Evolutionary conservation across 2,888 invertebrate genomes (phyloP), one percentile per base, ranked within the genome.

Genomic region (Pyrochroa serraticornis): DNA sequence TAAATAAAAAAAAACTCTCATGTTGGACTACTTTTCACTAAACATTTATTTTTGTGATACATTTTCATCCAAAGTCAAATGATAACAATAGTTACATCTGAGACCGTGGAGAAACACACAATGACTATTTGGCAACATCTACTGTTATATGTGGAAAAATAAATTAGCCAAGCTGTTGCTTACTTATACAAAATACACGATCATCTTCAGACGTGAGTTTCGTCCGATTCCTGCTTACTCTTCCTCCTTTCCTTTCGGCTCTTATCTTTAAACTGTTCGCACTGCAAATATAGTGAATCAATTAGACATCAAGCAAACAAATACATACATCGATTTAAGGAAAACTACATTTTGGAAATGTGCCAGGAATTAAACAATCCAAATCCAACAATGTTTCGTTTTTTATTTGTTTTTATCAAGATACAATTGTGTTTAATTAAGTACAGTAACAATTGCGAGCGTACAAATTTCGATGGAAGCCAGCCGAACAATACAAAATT

Each of bases 131-230:
- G 56, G 50, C 56, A 56, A 50, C 50, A 50, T 12, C 22, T 9
- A 44, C 33, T 32, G 37, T 30, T 38, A 33, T 38, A n/a, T 12
- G 10, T 37, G 35, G 9, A 47, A 13, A 54, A 54, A n/a, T 12
- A 35, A 48, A 36, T 34, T 33, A 13, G 12, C 10, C 22, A 47
- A 12, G 34, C 34, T 48, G 32, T n/a, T 12, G 13, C 7, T 12
- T 37, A 12, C 6, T 13, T 37, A n/a, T 37, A 7, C 22, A 22
- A 22, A 5, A 22, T 47, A 47, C 22, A 34, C 8, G 13, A 14
- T 39, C 51, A 50, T 50, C 53, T 53, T 60, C 60, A 60, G 9
- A 60, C 60, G 33, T 60, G 60, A 7, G 60, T 60, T 43, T 56
- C 60, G 37, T 59, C 54, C n/a, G 50, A 39, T 3, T 60, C 60